A percentile compares a stretch with the other conserved stretches of the same genome.
Conservation (phyloP, 2,797 vertebrate species). For the Pangasius larnaudii region DNA sequence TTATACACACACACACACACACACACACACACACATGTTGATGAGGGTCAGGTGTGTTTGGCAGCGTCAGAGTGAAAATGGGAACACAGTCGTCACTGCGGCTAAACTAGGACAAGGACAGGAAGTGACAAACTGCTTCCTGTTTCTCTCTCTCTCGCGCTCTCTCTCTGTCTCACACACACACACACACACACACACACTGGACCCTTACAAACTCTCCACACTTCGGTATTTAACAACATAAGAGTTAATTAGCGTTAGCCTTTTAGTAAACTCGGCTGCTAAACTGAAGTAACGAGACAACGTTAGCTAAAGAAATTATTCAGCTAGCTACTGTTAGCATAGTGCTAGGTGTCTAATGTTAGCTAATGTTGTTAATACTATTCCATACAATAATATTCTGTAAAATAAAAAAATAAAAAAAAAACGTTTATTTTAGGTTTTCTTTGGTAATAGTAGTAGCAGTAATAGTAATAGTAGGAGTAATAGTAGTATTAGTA, state of each 20-base stretch:
- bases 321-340: too few relatives aligned
- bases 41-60: constrained; percentile 19
- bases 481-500: too few relatives aligned
- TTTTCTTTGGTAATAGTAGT: too few relatives aligned
- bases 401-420: too few relatives aligned
- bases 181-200: constrained; percentile 4
- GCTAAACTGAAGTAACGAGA: too few relatives aligned
- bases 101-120: constrained; percentile 20
- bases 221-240: background rate
- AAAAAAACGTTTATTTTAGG: too few relatives aligned
- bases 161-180: background rate
- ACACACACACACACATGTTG: background rate
- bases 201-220: background rate
- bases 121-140: constrained; percentile 1
- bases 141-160: background rate
- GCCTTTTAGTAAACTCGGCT: background rate
- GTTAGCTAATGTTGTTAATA: too few relatives aligned
- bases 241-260: background rate
- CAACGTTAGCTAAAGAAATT: too few relatives aligned
- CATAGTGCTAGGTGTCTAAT: too few relatives aligned
- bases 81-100: background rate
- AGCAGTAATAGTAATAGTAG: too few relatives aligned
- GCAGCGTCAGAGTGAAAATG: background rate
- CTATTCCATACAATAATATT: too few relatives aligned
- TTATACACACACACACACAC: background rate